Percentiles rank a stretch among this genome's conserved stretches.
phyloP scores from a whole-genome alignment of 2,113 vertebrate species.

The Myotis davidii region DNA sequence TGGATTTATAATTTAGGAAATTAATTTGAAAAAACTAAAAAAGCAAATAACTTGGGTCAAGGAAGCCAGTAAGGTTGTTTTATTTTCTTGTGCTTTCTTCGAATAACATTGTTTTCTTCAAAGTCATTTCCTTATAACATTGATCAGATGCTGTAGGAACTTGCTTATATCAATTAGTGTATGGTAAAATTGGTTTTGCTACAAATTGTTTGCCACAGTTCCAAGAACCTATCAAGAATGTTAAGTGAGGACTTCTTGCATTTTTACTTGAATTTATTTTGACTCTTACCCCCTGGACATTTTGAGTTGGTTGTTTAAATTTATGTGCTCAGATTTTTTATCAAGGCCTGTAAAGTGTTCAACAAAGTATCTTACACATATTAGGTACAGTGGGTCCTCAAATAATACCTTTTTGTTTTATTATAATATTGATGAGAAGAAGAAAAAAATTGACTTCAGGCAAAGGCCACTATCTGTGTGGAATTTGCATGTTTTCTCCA shows the following conservation, averaged over 20 bases:
- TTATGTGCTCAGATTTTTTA: neutral
- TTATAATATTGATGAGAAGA: neutral
- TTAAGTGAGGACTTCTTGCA: neutral
- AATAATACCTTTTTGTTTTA: neutral
- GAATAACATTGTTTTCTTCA: neutral
- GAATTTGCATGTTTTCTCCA: neutral
- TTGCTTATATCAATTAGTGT: neutral
- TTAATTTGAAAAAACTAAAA: neutral
- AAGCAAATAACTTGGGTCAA: neutral
- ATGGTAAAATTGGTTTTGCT: neutral
- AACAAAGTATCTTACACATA: neutral
- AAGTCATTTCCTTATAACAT: neutral
- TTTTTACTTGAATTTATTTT: conserved; percentile 20
- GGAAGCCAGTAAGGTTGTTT: accelerated
- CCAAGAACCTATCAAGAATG: neutral
- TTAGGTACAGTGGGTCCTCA: neutral
- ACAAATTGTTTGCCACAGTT: neutral
- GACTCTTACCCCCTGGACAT: neutral
- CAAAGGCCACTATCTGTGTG: neutral
- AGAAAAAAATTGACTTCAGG: neutral
- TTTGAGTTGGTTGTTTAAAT: neutral
- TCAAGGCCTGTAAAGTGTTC: neutral
- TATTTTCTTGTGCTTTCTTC: conserved; percentile 2
- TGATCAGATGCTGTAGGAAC: neutral
- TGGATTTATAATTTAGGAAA: neutral